A percentile compares a stretch with the other conserved stretches of the same genome.
Evolutionary conservation across 2,113 vertebrate genomes (phyloP).

Genomic region (Cephalopterus ornatus): DNA sequence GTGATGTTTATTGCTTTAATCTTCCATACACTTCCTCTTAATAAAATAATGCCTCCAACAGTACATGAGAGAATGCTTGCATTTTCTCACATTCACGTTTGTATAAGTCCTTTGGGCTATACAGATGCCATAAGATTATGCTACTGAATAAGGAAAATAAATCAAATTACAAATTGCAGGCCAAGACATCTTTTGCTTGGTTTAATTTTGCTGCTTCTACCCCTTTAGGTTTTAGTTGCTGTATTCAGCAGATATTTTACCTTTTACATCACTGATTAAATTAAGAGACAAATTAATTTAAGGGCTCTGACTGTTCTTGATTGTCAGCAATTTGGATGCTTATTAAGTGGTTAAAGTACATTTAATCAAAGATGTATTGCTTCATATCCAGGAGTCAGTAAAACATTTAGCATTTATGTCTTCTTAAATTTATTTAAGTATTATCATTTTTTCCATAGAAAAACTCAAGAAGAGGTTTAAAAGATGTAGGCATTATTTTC

Average conservation of each 20-base stretch:
- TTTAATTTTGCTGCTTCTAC: background rate
- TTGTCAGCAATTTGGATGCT: background rate
- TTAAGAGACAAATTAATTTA: constrained; percentile 24
- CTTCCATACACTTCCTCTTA: background rate
- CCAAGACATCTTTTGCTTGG: background rate
- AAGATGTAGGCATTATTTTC: background rate
- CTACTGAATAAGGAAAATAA: background rate
- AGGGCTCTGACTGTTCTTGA: background rate
- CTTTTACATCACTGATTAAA: constrained; percentile 2
- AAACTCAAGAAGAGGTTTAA: background rate
- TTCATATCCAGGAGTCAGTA: background rate
- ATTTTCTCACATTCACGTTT: background rate
- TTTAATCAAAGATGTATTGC: constrained; percentile 2
- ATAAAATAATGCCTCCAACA: background rate
- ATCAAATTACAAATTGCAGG: background rate
- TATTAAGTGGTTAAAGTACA: background rate
- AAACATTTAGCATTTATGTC: background rate
- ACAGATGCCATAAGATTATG: background rate
- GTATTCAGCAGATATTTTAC: background rate
- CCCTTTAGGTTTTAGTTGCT: background rate
- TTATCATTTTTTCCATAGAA: background rate
- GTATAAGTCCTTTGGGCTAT: background rate
- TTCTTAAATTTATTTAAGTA: background rate
- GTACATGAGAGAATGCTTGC: background rate
- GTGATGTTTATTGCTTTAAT: background rate